Conservation (phyloP, 2,888 invertebrate genomes). For the Callyntrura sp. region DNA sequence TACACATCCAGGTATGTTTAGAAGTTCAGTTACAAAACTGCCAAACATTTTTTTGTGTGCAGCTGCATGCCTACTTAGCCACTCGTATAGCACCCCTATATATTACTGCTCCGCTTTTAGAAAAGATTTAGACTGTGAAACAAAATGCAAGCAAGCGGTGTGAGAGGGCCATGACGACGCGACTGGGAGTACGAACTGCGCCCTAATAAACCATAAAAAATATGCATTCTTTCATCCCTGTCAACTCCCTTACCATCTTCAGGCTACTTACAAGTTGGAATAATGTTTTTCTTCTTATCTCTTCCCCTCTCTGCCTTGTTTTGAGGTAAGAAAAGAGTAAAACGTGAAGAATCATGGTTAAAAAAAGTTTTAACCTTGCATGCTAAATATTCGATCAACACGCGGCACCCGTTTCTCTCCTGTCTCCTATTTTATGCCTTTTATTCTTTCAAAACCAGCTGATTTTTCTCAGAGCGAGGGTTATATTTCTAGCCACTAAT, state of each 20-base stretch:
- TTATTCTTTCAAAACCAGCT: background rate
- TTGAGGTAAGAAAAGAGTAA: too few species aligned
- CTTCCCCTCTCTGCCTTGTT: background rate
- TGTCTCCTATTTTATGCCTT: background rate
- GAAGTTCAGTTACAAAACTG: too few species aligned
- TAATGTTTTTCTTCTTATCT: constrained; percentile 20
- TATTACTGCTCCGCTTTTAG: background rate
- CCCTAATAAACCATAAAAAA: constrained; percentile 52
- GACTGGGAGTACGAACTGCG: background rate
- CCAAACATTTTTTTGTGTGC: background rate
- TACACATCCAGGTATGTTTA: background rate
- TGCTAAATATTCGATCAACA: too few species aligned
- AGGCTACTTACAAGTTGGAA: constrained; percentile 42
- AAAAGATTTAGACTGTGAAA: background rate
- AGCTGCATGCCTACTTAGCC: background rate
- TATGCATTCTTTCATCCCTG: constrained; percentile 33
- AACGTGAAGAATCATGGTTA: too few species aligned
- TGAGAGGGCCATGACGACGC: background rate
- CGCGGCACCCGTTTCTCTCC: background rate
- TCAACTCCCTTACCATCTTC: constrained; percentile 35
- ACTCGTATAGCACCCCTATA: too few species aligned
- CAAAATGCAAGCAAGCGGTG: too few species aligned
- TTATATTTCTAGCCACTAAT: constrained; percentile 14
- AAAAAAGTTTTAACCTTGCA: too few species aligned
- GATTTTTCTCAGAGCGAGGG: constrained; percentile 28